Evolutionary conservation across 2,888 invertebrate genomes (phyloP).

Genomic region (Melanchra persicariae): DNA sequence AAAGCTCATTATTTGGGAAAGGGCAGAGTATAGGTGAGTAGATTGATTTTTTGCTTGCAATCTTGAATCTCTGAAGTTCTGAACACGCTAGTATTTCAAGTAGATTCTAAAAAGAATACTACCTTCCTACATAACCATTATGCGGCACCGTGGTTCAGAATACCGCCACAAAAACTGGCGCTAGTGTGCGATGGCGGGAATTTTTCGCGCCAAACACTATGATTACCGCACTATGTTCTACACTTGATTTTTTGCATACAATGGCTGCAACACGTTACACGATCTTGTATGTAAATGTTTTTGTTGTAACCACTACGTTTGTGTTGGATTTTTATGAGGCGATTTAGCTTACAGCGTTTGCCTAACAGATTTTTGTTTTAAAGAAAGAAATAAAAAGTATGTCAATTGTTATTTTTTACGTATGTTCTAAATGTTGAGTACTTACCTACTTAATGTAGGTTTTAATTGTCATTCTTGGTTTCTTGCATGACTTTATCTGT

Average conservation of each 20-base stretch:
- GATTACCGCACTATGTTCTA: slow-evolving; percentile 53
- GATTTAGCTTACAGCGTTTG: slow-evolving; percentile 12
- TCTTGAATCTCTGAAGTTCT: too few species aligned
- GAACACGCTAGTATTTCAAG: neutral
- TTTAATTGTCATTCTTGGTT: too few species aligned
- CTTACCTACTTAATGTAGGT: too few species aligned
- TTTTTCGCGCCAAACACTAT: slow-evolving; percentile 53
- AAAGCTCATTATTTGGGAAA: too few species aligned
- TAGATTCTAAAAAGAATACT: slow-evolving; percentile 3
- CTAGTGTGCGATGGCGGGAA: slow-evolving; percentile 28
- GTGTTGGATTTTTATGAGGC: neutral
- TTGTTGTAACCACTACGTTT: slow-evolving; percentile 10
- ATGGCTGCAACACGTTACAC: slow-evolving; percentile 14
- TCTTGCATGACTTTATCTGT: too few species aligned
- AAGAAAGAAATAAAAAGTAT: too few species aligned
- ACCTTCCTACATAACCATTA: slow-evolving; percentile 15
- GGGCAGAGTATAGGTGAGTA: too few species aligned
- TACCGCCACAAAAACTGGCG: slow-evolving; percentile 36
- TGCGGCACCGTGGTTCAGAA: slow-evolving; percentile 17
- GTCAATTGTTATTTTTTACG: too few species aligned
- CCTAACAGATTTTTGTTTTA: neutral
- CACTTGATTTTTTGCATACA: slow-evolving; percentile 31
- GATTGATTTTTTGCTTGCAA: neutral
- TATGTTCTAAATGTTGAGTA: too few species aligned
- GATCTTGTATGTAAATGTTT: slow-evolving; percentile 14